Conservation (phyloP, 2,888 invertebrate genomes). For the Drosophila nigricruria region DNA sequence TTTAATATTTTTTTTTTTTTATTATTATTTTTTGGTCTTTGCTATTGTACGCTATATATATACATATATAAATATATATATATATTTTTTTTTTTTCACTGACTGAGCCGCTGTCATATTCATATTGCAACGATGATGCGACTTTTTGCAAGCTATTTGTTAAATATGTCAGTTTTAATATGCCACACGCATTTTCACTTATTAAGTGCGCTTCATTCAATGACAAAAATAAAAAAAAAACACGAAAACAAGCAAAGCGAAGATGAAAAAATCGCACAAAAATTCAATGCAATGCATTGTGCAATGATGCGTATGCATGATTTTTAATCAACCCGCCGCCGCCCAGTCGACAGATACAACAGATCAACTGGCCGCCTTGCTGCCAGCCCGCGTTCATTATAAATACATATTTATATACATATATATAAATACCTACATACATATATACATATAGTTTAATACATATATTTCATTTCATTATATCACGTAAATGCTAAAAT, state of each 20-base stretch:
- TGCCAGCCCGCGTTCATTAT: conserved; percentile 18
- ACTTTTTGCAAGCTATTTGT: conserved; percentile 67
- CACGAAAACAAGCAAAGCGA: conserved; percentile 4
- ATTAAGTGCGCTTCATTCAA: conserved; percentile 69
- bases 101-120: conserved; percentile 59
- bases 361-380: conserved; percentile 8
- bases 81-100: not conserved
- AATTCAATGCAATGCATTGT: conserved; percentile 48
- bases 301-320: conserved; percentile 68
- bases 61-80: not conserved
- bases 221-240: conserved; percentile 35
- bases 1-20: conserved; percentile 11
- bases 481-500: conserved; percentile 40
- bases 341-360: conserved; percentile 27
- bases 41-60: not conserved
- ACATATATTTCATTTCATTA: conserved; percentile 6
- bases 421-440: not conserved
- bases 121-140: conserved; percentile 54
- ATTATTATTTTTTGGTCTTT: conserved; percentile 11
- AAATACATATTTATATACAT: not conserved
- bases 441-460: not conserved
- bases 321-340: conserved; percentile 66
- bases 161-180: conserved; percentile 75
- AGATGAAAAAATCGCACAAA: conserved; percentile 16
- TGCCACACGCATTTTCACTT: conserved; percentile 71